Evolutionary conservation across 2,888 invertebrate species (phyloP).

Genomic region (Drosophila niveifrons): DNA sequence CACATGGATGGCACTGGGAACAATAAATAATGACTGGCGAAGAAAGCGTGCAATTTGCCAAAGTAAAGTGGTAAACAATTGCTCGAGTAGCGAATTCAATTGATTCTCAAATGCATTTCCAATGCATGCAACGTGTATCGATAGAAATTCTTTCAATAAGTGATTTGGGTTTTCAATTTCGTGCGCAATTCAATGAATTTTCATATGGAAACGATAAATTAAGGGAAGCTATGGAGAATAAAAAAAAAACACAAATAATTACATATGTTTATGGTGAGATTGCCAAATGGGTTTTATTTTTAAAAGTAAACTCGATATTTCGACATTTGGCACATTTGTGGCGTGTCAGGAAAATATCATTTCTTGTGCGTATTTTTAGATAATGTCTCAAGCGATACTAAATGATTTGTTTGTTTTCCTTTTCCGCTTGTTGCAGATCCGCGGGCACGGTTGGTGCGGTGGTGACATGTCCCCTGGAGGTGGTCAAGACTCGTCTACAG

Average conservation of each 20-base stretch:
- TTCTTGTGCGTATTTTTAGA: constrained; percentile 28
- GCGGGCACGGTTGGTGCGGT: constrained; percentile 99
- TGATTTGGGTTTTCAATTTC: constrained; percentile 1
- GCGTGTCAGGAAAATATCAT: constrained; percentile 14
- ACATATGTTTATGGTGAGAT: constrained; percentile 26
- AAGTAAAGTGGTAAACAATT: constrained; percentile 7
- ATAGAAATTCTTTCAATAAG: constrained; percentile 13
- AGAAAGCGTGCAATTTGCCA: neutral
- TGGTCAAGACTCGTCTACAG: constrained; percentile 98
- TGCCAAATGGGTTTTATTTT: constrained; percentile 59
- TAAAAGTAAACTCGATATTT: constrained; percentile 26
- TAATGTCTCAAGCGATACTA: constrained; percentile 9
- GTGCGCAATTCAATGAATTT: constrained; percentile 5
- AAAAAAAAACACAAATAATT: constrained; percentile 6
- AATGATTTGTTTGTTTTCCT: constrained; percentile 30
- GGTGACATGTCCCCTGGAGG: constrained; percentile 98
- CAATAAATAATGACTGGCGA: neutral
- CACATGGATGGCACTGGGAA: neutral
- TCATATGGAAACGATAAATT: constrained; percentile 30
- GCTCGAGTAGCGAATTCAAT: neutral
- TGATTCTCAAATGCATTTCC: constrained; percentile 26
- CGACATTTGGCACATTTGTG: constrained; percentile 22
- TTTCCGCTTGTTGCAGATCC: constrained; percentile 88
- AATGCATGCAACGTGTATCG: constrained; percentile 9
- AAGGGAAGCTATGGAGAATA: constrained; percentile 5